phyloP scores from a whole-genome alignment of 2,113 vertebrate species.

The Haliaeetus leucogaster region DNA sequence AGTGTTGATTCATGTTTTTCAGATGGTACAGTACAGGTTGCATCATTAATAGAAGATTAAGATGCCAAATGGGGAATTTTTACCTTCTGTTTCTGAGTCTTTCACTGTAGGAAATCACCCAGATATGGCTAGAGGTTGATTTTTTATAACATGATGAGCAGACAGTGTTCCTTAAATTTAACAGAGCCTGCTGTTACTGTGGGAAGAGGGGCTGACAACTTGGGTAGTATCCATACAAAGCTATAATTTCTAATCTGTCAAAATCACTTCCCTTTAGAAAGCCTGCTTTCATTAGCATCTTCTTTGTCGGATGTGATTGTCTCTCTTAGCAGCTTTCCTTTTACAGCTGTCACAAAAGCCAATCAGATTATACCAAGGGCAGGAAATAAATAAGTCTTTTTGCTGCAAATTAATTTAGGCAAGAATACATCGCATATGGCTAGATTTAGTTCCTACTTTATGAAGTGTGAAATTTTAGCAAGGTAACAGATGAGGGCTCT shows the following conservation, averaged over 20 bases:
- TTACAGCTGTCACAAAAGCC: constrained; percentile 64
- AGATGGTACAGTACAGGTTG: constrained; percentile 45
- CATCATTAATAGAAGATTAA: constrained; percentile 58
- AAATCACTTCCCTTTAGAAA: constrained; percentile 72
- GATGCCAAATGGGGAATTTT: constrained; percentile 60
- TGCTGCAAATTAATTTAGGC: constrained; percentile 56
- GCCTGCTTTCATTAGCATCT: constrained; percentile 73
- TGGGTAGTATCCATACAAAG: constrained; percentile 68
- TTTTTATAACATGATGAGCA: constrained; percentile 63
- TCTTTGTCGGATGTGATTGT: constrained; percentile 64
- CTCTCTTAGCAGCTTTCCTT: constrained; percentile 56
- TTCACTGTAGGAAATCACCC: constrained; percentile 65
- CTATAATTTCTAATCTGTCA: constrained; percentile 77
- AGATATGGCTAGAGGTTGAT: constrained; percentile 63
- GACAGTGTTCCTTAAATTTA: constrained; percentile 67
- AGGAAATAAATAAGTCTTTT: constrained; percentile 65
- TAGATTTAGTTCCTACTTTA: constrained; percentile 15
- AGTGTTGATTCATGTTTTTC: constrained; percentile 64
- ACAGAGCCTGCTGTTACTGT: constrained; percentile 65
- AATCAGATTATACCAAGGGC: constrained; percentile 62
- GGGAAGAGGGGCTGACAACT: constrained; percentile 67
- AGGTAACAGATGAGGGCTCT: background rate
- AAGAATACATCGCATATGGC: constrained; percentile 8
- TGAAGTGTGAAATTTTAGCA: background rate
- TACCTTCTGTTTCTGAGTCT: constrained; percentile 60